Evolutionary conservation across 2,113 vertebrate genomes (phyloP).

Genomic region (Xiphias gladius): DNA sequence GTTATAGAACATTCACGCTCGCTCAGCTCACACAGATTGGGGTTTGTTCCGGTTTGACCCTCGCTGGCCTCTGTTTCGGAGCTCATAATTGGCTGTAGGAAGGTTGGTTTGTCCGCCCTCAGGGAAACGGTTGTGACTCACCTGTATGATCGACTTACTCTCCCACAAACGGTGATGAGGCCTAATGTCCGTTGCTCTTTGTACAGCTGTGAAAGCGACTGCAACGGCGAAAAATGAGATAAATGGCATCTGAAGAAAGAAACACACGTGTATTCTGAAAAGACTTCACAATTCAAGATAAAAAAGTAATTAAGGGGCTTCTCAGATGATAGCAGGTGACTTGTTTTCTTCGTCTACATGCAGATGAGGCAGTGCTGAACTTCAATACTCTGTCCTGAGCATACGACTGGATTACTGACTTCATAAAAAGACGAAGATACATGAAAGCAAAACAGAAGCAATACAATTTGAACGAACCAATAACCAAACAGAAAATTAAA

Average conservation of each 20-base stretch:
- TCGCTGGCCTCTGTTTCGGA: background rate
- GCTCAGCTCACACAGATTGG: background rate
- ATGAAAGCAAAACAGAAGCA: no score
- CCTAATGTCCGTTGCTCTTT: conserved; percentile 3
- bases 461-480: no score
- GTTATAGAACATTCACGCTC: background rate
- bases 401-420: no score
- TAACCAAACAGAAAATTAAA: no score
- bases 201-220: background rate
- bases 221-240: background rate
- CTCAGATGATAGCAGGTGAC: background rate
- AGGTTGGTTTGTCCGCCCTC: background rate
- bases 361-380: no score
- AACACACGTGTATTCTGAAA: background rate
- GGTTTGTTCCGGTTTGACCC: background rate
- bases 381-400: no score
- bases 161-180: background rate
- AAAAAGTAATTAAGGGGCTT: background rate
- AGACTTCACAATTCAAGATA: background rate
- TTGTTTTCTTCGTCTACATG: no score
- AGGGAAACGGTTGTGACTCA: background rate
- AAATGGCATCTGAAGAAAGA: background rate
- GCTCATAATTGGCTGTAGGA: background rate
- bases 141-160: background rate
- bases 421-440: no score